These are phyloP conservation scores for Drosophila ercepeae DNA, from an alignment of 1,140 invertebrate species.

Conservation along the genomic window DNA sequence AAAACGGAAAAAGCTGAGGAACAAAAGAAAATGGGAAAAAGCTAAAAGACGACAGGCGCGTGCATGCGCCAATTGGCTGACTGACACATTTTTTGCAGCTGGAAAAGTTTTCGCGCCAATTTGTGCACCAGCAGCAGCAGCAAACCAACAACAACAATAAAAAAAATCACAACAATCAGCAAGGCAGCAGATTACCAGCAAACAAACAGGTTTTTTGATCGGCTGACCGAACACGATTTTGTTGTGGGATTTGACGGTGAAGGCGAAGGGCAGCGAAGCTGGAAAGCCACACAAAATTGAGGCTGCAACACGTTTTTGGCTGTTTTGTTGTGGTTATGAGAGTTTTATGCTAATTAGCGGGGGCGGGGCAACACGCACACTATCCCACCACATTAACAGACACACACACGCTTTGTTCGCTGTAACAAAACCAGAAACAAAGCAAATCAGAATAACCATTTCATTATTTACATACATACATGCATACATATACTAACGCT, in stretches of 20 bases:
- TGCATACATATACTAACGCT: constrained; percentile 2
- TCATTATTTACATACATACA: constrained; percentile 17
- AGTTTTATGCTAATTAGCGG: constrained; percentile 64
- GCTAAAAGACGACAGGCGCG: constrained; percentile 23
- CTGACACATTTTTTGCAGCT: constrained; percentile 71
- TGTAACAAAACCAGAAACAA: constrained; percentile 46
- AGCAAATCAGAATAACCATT: constrained; percentile 36
- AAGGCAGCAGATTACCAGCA: constrained; percentile 21
- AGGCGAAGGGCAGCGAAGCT: constrained; percentile 68
- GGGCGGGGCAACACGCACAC: constrained; percentile 36
- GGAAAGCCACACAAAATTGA: constrained; percentile 50
- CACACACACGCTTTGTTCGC: constrained; percentile 60
- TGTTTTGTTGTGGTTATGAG: constrained; percentile 36
- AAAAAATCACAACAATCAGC: constrained; percentile 68
- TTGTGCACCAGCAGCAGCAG: constrained; percentile 21
- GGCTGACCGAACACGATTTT: constrained; percentile 55
- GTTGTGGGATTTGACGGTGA: constrained; percentile 51
- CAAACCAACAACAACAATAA: constrained; percentile 35
- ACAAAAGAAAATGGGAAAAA: background rate
- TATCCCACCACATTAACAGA: background rate
- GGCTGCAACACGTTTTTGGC: constrained; percentile 54
- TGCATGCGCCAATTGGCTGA: constrained; percentile 58
- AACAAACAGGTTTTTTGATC: constrained; percentile 72
- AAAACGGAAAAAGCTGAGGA: constrained; percentile 2
- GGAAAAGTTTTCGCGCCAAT: constrained; percentile 76